Percentiles rank a stretch among this genome's conserved stretches.
Evolutionary conservation across 2,797 vertebrate genomes (phyloP).

Genomic region (Phoeniculus purpureus): DNA sequence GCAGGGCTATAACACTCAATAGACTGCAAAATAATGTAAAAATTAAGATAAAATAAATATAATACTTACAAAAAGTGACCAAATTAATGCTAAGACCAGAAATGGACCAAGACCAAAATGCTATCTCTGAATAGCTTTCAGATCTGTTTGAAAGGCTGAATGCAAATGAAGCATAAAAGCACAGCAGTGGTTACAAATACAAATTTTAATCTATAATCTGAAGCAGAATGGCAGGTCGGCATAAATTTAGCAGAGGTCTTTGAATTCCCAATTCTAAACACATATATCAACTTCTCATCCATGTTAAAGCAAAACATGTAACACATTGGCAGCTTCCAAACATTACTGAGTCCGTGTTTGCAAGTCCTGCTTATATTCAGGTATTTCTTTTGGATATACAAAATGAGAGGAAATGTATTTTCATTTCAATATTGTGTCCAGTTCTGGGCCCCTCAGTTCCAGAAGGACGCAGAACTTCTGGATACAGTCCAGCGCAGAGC

Average conservation of each 20-base stretch:
- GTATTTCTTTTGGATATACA: background rate
- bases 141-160: background rate
- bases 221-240: background rate
- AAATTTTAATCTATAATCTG: background rate
- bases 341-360: background rate
- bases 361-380: background rate
- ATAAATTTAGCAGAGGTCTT: background rate
- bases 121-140: background rate
- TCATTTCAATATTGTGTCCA: background rate
- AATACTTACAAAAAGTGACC: background rate
- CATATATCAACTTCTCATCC: background rate
- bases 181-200: background rate
- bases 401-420: background rate
- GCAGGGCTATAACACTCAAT: background rate
- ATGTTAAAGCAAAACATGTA: background rate
- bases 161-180: background rate
- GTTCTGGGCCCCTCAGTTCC: too few relatives aligned
- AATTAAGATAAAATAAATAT: background rate
- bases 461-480: too few relatives aligned
- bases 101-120: background rate
- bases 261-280: background rate
- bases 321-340: background rate
- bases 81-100: background rate
- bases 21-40: background rate
- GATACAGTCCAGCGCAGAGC: too few relatives aligned